Base-by-base conservation (phyloP, 2,888 invertebrate genomes). In the Pseudanteris insignis region DNA sequence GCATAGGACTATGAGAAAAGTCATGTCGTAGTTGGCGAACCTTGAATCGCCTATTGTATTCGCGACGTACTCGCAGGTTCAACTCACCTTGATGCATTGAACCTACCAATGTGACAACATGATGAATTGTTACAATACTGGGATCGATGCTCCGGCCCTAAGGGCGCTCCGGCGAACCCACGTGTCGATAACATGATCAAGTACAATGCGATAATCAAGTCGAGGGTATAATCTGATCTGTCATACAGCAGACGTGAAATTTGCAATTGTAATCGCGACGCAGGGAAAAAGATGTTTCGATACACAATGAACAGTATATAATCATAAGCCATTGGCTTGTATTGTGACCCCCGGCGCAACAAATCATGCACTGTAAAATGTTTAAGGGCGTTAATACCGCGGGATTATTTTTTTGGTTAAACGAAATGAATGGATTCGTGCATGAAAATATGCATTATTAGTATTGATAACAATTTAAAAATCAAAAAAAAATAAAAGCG, bases 91-190 rank as follows among this genome's bases (percentile, higher is more conserved):
- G 73, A 71, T 65, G 68, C 63, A 54, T 69, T 67, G 69, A 75
- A 75, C 77, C 74, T 74, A 75, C 74, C 72, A 75, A 68, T 74
- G 77, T 74, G 77, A 77, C 76, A 75, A 75, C 72, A 77, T 75
- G 77, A 77, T 75, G 74, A 70, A 77, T 77, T 67, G 76, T 70
- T 70, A 70, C 71, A 72, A 69, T 70, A 67, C 61, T 44, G 64
- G 62, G 65, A 61, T 64, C 67, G 48, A 48, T 64, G 65, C 64
- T 63, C 67, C 54, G 63, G 65, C 69, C 67, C 69, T 66, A 62
- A 63, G 47, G 70, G 70, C 66, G 58, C 59, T 63, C 58, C 55
- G 64, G 66, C 64, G 70, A 72, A 72, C 67, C 70, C 66, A 63
- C 65, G 62, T 63, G 54, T 60, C 60, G 44, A 53, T 54, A 60